Conservation (phyloP, 1,140 invertebrate genomes). For the Drosophila hydei region DNA sequence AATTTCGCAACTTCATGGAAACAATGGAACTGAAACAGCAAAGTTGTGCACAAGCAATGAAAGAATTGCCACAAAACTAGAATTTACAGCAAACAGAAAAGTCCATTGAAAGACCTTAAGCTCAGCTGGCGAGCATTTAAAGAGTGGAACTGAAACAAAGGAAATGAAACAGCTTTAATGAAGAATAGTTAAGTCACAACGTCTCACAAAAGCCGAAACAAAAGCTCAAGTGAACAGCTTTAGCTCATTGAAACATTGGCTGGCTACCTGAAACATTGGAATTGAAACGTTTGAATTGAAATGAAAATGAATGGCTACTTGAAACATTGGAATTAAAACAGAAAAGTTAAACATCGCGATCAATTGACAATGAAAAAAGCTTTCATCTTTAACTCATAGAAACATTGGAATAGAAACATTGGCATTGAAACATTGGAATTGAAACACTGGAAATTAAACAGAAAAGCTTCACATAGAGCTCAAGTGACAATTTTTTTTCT, state of each 20-base stretch:
- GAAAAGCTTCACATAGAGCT: not conserved
- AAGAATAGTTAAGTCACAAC: too few species aligned
- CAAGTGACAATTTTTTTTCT: too few species aligned
- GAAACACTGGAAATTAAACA: not conserved
- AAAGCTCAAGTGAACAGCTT: too few species aligned
- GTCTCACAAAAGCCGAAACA: too few species aligned
- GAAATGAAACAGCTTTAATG: too few species aligned
- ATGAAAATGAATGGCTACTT: not conserved
- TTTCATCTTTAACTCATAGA: not conserved
- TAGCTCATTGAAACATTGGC: not conserved
- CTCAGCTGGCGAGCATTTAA: too few species aligned
- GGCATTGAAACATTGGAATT: not conserved
- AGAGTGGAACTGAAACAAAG: not conserved
- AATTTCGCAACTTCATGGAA: not conserved
- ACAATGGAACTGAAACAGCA: not conserved
- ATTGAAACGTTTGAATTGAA: not conserved
- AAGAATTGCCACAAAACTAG: not conserved
- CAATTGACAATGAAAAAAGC: not conserved
- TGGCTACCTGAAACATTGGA: not conserved
- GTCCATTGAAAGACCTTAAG: too few species aligned
- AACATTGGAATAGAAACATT: not conserved
- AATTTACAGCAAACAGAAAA: not conserved
- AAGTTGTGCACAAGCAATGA: not conserved
- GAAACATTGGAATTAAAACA: slow-evolving; percentile 1
- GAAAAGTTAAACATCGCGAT: not conserved